Base-by-base conservation (phyloP, 2,113 vertebrate genomes). In the Pimephales promelas region DNA sequence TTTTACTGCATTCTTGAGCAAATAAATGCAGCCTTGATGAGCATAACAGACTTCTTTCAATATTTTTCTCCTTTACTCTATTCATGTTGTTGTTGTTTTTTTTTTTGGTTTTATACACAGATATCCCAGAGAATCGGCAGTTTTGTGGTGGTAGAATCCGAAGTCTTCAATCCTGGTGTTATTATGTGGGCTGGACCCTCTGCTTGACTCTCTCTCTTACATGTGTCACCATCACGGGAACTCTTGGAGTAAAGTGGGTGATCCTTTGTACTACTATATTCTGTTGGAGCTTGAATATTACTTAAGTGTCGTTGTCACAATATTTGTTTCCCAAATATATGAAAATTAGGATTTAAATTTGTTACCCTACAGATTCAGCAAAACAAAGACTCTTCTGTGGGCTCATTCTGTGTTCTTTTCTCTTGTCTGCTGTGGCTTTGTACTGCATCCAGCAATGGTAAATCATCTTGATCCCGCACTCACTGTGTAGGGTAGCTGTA, bases 391-490 rank as follows among this genome's bases (percentile, higher is more conserved):
- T 80, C 62, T 92, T 26, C 85, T 91, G 56, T 96, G 96, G 95
- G 84, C 92, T 1, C 90, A 94, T 6, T 93, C 95, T 6, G 79
- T 96, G 24, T 88, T 91, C 20, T 88, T 94, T 87, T 95, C 95
- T 0, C 78, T 96, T 59, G 18, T 94, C 16, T 90, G 78, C 86
- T 96, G 95, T 36, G 85, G 88, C 61, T 94, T 95, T 78, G 13
- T 95, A 88, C 88, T 94, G 74, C 95, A 96, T 83, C 96, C 96
- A 14, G 83, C 89, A 0, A 45, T 92, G 94, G 96, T 95, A 92
- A 90, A 73, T 77, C 4, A 28, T 1, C 26, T 36, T 70, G 45
- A 34, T 36, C 14, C 22, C 11, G 5, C 40, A 80, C 73, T 56
- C 18, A 16, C 7, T 71, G 36, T 71, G 68, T 22, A 43, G 40